phyloP scores from a whole-genome alignment of 2,797 vertebrate species.

The Rhinophrynus dorsalis region DNA sequence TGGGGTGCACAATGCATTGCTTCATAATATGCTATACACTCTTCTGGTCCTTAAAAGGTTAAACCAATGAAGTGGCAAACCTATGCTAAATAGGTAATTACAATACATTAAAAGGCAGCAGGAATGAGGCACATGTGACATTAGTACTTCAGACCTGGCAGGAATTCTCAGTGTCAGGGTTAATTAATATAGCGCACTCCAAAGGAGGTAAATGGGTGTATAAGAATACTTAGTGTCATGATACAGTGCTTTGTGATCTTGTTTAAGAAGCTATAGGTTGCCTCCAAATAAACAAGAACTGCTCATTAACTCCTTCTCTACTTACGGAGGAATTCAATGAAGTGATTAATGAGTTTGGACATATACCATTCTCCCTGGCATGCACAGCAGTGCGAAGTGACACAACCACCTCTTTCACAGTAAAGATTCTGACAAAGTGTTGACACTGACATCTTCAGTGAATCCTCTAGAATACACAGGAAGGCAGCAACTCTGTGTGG shows the following conservation, averaged over 20 bases:
- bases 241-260: neutral
- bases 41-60: too few relatives aligned
- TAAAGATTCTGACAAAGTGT: conserved; percentile 42
- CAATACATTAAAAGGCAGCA: too few relatives aligned
- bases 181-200: too few relatives aligned
- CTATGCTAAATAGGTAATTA: too few relatives aligned
- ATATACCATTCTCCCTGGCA: conserved; percentile 32
- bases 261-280: neutral
- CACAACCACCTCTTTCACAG: conserved; percentile 34
- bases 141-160: too few relatives aligned
- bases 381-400: conserved; percentile 40
- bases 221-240: neutral
- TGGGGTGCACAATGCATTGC: too few relatives aligned
- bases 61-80: too few relatives aligned
- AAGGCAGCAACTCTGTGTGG: neutral
- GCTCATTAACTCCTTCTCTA: conserved; percentile 40
- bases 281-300: neutral
- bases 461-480: conserved; percentile 13
- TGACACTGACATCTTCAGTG: conserved; percentile 47
- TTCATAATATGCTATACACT: too few relatives aligned
- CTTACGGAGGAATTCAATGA: conserved; percentile 21
- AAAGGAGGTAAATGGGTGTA: too few relatives aligned
- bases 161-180: too few relatives aligned
- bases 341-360: conserved; percentile 46
- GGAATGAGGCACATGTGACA: too few relatives aligned